phyloP scores from a whole-genome alignment of 2,888 invertebrate species.

The Sycophila texana region DNA sequence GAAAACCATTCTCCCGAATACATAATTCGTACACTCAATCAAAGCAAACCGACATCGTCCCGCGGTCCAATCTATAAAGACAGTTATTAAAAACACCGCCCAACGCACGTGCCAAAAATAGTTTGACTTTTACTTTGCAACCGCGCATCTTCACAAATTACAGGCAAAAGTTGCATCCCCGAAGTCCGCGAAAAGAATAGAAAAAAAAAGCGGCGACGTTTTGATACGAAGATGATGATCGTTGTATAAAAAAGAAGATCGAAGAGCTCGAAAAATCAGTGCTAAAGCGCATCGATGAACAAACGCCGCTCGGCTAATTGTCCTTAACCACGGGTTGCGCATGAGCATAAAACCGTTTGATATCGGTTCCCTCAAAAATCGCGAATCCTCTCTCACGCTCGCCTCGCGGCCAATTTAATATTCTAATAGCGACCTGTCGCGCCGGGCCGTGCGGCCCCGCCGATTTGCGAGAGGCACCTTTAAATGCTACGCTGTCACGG shows the following conservation, averaged over 20 bases:
- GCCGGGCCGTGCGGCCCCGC: conserved; percentile 30
- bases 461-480: conserved; percentile 34
- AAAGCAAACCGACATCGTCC: background rate
- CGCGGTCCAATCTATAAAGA: conserved; percentile 14
- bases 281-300: conserved; percentile 39
- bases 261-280: background rate
- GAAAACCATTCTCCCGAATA: background rate
- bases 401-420: conserved; percentile 62
- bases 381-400: conserved; percentile 43
- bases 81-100: conserved; percentile 32
- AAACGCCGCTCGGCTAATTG: conserved; percentile 19
- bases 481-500: conserved; percentile 68
- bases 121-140: conserved; percentile 26
- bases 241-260: background rate
- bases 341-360: conserved; percentile 7
- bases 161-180: conserved; percentile 24
- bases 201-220: conserved; percentile 37
- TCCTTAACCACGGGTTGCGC: conserved; percentile 48
- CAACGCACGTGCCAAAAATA: background rate
- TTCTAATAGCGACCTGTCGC: conserved; percentile 71
- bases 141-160: conserved; percentile 32
- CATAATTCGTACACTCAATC: conserved; percentile 14
- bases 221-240: conserved; percentile 50
- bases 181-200: background rate
- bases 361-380: conserved; percentile 35